Evolutionary conservation across 1,140 invertebrate species (phyloP).

Genomic region (Sinella curviseta): DNA sequence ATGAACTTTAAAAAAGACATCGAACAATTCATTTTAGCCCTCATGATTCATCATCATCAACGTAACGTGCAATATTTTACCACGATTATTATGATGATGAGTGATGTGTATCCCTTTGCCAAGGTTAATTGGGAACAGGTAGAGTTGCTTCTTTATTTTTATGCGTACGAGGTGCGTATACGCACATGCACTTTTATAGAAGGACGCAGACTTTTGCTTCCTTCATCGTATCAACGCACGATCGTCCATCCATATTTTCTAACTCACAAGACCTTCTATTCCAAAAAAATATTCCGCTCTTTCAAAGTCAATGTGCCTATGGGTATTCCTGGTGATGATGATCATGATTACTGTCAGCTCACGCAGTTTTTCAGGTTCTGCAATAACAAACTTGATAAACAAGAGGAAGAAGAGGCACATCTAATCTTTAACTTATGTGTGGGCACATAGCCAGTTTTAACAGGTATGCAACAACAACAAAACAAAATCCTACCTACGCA

Average conservation of each 20-base stretch:
- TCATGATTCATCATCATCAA: not conserved
- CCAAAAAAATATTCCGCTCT: too few relatives aligned
- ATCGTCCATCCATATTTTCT: not conserved
- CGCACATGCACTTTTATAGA: slow-evolving; percentile 10
- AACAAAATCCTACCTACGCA: not conserved
- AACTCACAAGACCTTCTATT: slow-evolving; percentile 5
- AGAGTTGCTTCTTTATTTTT: not conserved
- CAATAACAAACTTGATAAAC: too few relatives aligned
- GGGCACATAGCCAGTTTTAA: too few relatives aligned
- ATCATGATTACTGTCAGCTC: not conserved
- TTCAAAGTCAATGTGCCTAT: slow-evolving; percentile 13
- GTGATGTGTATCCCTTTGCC: not conserved
- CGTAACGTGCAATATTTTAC: not conserved
- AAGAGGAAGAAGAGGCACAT: too few relatives aligned
- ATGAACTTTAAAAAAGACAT: slow-evolving; percentile 20
- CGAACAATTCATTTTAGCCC: not conserved
- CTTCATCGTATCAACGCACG: not conserved
- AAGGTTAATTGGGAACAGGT: slow-evolving; percentile 24
- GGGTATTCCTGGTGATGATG: not conserved
- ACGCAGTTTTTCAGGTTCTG: slow-evolving; percentile 1
- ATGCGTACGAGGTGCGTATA: not conserved
- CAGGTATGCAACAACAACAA: too few relatives aligned
- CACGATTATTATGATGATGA: not conserved
- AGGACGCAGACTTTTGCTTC: not conserved
- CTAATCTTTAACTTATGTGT: too few relatives aligned